Base-by-base conservation (phyloP, 2,888 invertebrate genomes). In the Xylocampa areola region DNA sequence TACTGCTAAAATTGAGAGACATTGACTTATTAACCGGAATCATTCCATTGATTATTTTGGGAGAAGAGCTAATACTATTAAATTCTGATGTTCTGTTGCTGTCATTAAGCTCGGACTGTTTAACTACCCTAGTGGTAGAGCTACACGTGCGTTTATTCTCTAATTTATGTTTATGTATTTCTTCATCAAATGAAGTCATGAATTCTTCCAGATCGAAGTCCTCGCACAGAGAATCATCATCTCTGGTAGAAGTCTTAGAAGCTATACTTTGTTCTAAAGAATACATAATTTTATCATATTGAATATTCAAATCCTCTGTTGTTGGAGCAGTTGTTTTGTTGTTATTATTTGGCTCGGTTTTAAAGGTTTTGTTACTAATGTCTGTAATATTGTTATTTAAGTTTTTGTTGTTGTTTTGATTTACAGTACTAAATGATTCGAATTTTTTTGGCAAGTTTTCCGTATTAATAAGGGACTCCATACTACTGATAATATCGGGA, bases 161-260 rank as follows among this genome's bases (percentile, higher is more conserved):
- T 52, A 80, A 66, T 79, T 87, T 91, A 73, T 91, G 90, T 79
- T 90, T 94, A 68, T 86, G 80, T 52, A 92, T 92, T 79, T 96
- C 95, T 73, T 96, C 96, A 71, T 96, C 96, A 80, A 96, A 96
- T 64, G 96, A 95, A 71, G 95, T 95, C 88, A 96, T 95, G 78
- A 96, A 95, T 85, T 96, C 96, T 79, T 96, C 96, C 64, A 94
- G 87, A 82, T 94, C 94, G 68, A 96, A 95, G 80, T 95, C 95
- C 82, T 95, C 95, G 71, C 95, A 95, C 21, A 95, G 87, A 73
- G 94, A 92, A 72, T 94, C 93, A 49, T 94, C 92, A 61, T 94
- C 94, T 80, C 91, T 90, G 17, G 87, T 84, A 2, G 94, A 91
- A 66, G 88, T 85, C 80, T 94, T 92, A 27, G 93, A 94, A 45